Base-by-base conservation (phyloP, 2,888 invertebrate species). In the Oligia fasciuncula region DNA sequence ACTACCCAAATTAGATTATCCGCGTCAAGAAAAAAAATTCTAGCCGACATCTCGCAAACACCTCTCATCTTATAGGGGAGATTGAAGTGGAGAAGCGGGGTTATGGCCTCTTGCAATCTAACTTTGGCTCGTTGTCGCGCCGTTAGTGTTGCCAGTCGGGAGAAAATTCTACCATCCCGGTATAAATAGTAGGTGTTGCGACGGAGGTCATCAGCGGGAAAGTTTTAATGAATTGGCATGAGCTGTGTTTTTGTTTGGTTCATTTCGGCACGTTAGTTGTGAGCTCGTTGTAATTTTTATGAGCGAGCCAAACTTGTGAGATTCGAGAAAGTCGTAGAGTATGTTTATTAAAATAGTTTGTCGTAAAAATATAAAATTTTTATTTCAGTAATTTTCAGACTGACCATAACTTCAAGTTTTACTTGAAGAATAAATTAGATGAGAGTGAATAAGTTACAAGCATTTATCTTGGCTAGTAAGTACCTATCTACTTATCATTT, bases 221-320 rank as follows among this genome's bases (percentile, higher is more conserved):
- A 95, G 90, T 95, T 95, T 95, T 95, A 95, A 95, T 95, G 95
- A 95, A 95, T 95, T 93, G 93, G 91, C 92, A 87, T 89, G 88
- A 89, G 88, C 86, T 87, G 89, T 90, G 89, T 90, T 90, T 90
- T 89, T 90, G 86, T 90, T 89, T 90, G 85, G 77, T 89, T 83
- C 90, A 81, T 92, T 91, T 89, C 85, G 87, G 87, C 84, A 80
- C 78, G 87, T 85, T 89, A 87, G 90, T 90, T 88, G 88, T 76
- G 77, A 86, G 86, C 77, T 84, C 87, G 81, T 85, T 90, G 90
- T 89, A 91, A 86, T 89, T 89, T 90, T 91, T 89, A 87, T 91
- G 86, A 80, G 81, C 19, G 60, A 80, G 68, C 81, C 85, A 77
- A 87, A 88, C 87, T 88, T 89, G 84, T 67, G 76, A 82, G 81